Evolutionary conservation across 1,140 invertebrate species (phyloP).

Genomic region (Radopholus similis): DNA sequence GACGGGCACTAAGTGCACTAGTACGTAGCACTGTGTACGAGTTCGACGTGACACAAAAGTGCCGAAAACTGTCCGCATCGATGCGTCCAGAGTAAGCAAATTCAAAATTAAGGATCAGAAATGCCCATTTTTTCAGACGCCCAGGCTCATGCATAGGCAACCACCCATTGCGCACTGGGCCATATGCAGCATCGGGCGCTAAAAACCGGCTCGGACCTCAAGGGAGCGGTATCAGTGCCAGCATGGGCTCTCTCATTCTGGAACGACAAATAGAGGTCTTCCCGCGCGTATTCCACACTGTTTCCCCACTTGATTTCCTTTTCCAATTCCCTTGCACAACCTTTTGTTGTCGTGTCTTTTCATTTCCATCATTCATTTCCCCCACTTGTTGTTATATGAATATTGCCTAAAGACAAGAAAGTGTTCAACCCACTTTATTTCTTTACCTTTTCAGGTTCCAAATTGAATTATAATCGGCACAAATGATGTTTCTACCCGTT

Average conservation of each 20-base stretch:
- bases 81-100: conserved; percentile 3
- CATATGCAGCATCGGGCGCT: too few species aligned
- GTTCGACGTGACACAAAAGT: not conserved
- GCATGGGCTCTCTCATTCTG: not conserved
- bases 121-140: not conserved
- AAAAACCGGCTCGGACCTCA: not conserved
- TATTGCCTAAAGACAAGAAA: not conserved
- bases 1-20: conserved; percentile 1
- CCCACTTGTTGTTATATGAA: not conserved
- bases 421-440: not conserved
- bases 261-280: conserved; percentile 17
- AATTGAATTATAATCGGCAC: not conserved
- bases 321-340: too few species aligned
- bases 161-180: not conserved
- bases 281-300: not conserved
- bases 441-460: not conserved
- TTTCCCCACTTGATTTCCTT: too few species aligned
- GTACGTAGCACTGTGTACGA: conserved; percentile 7
- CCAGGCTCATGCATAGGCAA: not conserved
- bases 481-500: too few species aligned
- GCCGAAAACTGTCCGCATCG: conserved; percentile 13
- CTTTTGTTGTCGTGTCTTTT: not conserved
- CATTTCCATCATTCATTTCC: not conserved
- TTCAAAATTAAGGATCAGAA: not conserved
- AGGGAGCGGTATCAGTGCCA: not conserved